Base-by-base conservation (phyloP, 1,140 invertebrate genomes). In the Samia ricini region DNA sequence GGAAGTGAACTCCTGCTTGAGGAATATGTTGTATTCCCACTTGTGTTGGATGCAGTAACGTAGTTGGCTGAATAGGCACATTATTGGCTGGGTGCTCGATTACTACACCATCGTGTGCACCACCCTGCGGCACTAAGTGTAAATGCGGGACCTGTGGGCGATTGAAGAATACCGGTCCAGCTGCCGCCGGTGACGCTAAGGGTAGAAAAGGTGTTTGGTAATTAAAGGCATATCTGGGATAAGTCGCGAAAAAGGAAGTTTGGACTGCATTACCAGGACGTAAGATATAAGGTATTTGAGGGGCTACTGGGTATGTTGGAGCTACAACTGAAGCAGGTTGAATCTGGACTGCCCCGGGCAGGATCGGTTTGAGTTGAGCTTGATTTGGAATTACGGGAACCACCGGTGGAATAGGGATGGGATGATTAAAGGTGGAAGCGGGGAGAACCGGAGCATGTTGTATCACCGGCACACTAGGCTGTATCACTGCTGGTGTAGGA, bases 201-300 rank as follows among this genome's bases (percentile, higher is more conserved):
- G 79, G 84, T 51, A 79, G 61, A 2, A 82, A 51, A 15, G 79
- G 78, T 19, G 71, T 67, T 60, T 85, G 83, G 36, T 84, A 84
- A 54, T 88, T 88, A 1, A 89, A 70, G 1, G 87, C 89, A 63
- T 86, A 88, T 64, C 81, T 80, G 6, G 90, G 90, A 61, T 84
- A 91, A 0, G 81, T 87, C 0, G 88, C 88, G 52, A 91, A 91
- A 42, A 79, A 69, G 4, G 90, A 91, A 18, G 85, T 84, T 57
- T 91, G 89, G 0, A 89, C 74, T 20, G 89, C 79, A 66, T 84
- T 79, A 8, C 90, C 90, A 15, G 88, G 89, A 10, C 86, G 81
- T 6, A 91, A 74, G 2, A 89, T 69, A 33, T 88, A 89, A 0
- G 76, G 79, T 29, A 75, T 65, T 64, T 82, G 82, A 15, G 76